Conservation (phyloP, 2,113 vertebrate genomes). For the Danio rerio region DNA sequence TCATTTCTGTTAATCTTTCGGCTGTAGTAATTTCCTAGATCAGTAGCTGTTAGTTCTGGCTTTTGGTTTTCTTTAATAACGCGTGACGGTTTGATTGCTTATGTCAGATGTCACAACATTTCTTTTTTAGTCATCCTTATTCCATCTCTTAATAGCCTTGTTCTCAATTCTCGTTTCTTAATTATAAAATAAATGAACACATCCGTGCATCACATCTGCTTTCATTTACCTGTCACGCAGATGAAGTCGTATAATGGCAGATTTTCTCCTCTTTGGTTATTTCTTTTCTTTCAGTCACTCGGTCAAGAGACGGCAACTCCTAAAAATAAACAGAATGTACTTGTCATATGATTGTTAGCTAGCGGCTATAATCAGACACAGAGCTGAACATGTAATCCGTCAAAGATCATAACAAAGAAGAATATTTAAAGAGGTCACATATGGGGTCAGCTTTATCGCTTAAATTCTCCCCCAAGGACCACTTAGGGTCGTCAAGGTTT, state of each 20-base stretch:
- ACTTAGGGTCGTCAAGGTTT: background rate
- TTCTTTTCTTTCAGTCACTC: background rate
- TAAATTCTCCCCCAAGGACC: background rate
- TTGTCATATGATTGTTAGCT: background rate
- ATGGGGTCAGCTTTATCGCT: background rate
- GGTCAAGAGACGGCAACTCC: background rate
- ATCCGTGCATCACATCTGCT: background rate
- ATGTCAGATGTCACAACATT: background rate
- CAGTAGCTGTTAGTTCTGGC: background rate
- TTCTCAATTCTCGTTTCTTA: background rate
- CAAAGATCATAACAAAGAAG: background rate
- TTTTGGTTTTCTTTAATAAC: background rate
- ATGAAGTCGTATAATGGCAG: background rate
- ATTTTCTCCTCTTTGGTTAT: background rate
- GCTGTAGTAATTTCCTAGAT: background rate
- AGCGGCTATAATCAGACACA: background rate
- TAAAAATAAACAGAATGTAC: conserved; percentile 10
- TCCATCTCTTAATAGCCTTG: background rate
- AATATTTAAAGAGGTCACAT: background rate
- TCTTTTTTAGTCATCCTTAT: background rate
- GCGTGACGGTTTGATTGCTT: background rate
- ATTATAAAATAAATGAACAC: background rate
- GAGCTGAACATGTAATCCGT: background rate
- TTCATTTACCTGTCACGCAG: background rate
- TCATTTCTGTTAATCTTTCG: background rate